A percentile compares a stretch with the other conserved stretches of the same genome.
Evolutionary conservation across 2,113 vertebrate genomes (phyloP).

Genomic region (Nothobranchius kuhntae): DNA sequence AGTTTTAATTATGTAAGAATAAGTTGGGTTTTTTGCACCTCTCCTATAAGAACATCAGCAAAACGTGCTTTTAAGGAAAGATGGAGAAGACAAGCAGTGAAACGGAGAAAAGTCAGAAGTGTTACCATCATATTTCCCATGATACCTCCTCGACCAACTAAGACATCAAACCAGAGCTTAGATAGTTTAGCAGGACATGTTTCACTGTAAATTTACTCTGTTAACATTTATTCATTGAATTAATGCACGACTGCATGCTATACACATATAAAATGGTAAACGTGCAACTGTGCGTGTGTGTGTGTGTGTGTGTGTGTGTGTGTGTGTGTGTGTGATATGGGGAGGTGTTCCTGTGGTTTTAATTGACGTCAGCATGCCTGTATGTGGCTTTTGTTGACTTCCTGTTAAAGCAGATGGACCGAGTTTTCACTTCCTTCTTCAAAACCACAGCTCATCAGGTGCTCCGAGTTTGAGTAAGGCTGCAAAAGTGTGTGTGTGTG

Average conservation of each 20-base stretch:
- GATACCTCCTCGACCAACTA: constrained; percentile 2
- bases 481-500: constrained; percentile 4
- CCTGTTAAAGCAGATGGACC: constrained; percentile 81
- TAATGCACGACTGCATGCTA: neutral
- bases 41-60: constrained; percentile 3
- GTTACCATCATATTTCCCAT: constrained; percentile 16
- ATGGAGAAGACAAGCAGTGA: constrained; percentile 31
- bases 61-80: too few relatives aligned
- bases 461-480: constrained; percentile 34
- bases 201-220: neutral
- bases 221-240: too few relatives aligned
- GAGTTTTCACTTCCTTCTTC: constrained; percentile 79
- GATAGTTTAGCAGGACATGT: neutral
- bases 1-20: too few relatives aligned
- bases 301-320: constrained; percentile 33
- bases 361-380: constrained; percentile 81
- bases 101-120: constrained; percentile 26
- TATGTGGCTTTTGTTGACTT: constrained; percentile 84
- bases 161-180: constrained; percentile 22
- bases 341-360: constrained; percentile 78
- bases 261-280: neutral
- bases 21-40: too few relatives aligned
- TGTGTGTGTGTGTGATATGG: constrained; percentile 33
- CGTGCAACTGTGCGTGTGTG: constrained; percentile 29
- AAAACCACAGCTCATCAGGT: constrained; percentile 73